Percentiles rank a stretch among this genome's conserved stretches.
phyloP scores from a whole-genome alignment of 2,113 vertebrate genomes.

The Phylloscopus whistleri region DNA sequence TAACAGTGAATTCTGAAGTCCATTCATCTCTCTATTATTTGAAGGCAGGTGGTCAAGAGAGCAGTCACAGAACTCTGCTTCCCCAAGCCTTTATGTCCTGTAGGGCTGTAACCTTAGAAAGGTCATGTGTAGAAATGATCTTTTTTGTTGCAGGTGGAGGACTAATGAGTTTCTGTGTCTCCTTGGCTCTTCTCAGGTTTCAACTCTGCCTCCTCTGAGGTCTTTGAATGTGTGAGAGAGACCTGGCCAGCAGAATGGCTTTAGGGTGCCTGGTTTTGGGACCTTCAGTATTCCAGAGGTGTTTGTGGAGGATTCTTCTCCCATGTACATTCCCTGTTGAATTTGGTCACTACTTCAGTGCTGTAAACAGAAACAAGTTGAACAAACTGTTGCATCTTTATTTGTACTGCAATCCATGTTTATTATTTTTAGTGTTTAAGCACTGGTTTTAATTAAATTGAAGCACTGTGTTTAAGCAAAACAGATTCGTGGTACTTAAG shows the following conservation, averaged over 20 bases:
- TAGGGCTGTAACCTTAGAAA: not conserved
- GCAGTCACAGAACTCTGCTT: not conserved
- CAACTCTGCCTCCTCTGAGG: not conserved
- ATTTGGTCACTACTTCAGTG: not conserved
- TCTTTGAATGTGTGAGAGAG: not conserved
- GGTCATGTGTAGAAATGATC: not conserved
- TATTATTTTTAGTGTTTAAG: not conserved
- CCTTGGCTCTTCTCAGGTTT: not conserved
- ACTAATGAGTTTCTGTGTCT: not conserved
- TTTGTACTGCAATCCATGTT: not conserved
- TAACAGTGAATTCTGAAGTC: not conserved
- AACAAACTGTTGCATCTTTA: not conserved
- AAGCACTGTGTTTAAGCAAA: not conserved
- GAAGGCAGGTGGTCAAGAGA: not conserved
- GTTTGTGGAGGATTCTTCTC: not conserved
- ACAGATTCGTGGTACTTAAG: not conserved
- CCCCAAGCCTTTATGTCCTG: not conserved
- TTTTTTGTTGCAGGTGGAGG: not conserved
- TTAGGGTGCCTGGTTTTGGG: not conserved
- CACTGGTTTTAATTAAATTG: not conserved
- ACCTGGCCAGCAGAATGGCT: not conserved
- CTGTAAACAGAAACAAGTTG: not conserved
- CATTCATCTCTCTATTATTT: not conserved
- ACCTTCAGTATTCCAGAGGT: not conserved
- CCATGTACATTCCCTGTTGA: fast-evolving